Evolutionary conservation across 2,888 invertebrate genomes (phyloP).

Genomic region (Hydraecia micacea): DNA sequence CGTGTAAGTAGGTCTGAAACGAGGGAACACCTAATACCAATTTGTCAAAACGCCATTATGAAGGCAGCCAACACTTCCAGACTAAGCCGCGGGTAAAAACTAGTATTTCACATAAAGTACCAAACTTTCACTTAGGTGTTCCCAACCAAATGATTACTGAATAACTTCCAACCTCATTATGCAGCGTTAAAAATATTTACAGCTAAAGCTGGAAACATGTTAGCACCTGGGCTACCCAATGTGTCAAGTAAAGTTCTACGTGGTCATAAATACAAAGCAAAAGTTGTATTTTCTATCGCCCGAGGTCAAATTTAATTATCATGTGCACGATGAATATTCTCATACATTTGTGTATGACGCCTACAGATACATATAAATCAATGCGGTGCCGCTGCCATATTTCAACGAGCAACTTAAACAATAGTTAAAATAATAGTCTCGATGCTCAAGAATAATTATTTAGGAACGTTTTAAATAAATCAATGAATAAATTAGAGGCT

Average conservation of each 20-base stretch:
- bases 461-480: constrained; percentile 87
- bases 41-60: constrained; percentile 53
- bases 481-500: constrained; percentile 87
- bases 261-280: constrained; percentile 82
- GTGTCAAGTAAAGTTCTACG: constrained; percentile 84
- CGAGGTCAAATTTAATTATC: constrained; percentile 89
- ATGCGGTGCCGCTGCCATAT: constrained; percentile 75
- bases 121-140: constrained; percentile 64
- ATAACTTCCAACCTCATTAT: constrained; percentile 65
- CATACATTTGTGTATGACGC: constrained; percentile 77
- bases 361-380: constrained; percentile 85
- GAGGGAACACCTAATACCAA: constrained; percentile 42
- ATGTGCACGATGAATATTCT: constrained; percentile 82
- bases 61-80: constrained; percentile 52
- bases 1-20: constrained; percentile 4
- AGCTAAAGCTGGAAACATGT: constrained; percentile 72
- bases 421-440: constrained; percentile 86
- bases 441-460: constrained; percentile 87
- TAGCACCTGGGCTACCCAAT: constrained; percentile 81
- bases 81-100: constrained; percentile 56
- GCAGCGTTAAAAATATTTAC: constrained; percentile 82
- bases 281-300: constrained; percentile 82
- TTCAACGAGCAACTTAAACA: constrained; percentile 85
- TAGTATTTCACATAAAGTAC: constrained; percentile 56
- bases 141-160: constrained; percentile 59